A percentile compares a stretch with the other conserved stretches of the same genome.
Evolutionary conservation across 2,797 vertebrate species (phyloP).

Genomic region (Miichthys miiuy): DNA sequence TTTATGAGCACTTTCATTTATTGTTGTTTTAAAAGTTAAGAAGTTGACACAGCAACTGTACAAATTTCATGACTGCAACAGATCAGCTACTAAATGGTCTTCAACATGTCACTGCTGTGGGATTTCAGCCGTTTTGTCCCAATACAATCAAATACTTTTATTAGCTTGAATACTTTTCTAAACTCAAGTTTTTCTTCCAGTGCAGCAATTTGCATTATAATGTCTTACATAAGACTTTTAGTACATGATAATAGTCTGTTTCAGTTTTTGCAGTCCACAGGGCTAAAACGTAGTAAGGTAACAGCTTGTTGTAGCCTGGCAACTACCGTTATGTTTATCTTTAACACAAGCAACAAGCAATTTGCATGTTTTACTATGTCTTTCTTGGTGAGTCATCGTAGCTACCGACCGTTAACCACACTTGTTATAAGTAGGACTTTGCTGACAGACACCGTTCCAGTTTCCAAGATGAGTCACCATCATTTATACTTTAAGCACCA

Average conservation of each 20-base stretch:
- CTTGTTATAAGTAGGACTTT: constrained; percentile 21
- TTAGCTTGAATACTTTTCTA: too few relatives aligned
- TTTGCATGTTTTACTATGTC: constrained; percentile 50
- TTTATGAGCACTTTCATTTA: background rate
- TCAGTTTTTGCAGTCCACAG: constrained; percentile 2
- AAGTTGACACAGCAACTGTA: background rate
- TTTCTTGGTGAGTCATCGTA: constrained; percentile 50
- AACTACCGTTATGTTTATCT: constrained; percentile 13
- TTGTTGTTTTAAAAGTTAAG: background rate
- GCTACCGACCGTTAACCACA: constrained; percentile 32
- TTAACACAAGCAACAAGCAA: constrained; percentile 37
- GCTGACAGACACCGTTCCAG: constrained; percentile 36
- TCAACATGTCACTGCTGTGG: too few relatives aligned
- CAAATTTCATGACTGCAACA: background rate
- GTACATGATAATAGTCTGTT: constrained; percentile 6
- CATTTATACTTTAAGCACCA: constrained; percentile 26
- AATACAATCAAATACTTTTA: too few relatives aligned
- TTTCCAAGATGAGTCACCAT: constrained; percentile 47
- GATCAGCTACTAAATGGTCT: background rate
- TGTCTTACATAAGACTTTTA: constrained; percentile 26
- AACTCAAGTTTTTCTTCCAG: too few relatives aligned
- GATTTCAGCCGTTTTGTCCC: too few relatives aligned
- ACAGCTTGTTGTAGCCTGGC: background rate
- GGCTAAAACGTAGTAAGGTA: constrained; percentile 23
- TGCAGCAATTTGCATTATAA: background rate